Evolutionary conservation across 1,140 invertebrate genomes (phyloP), one percentile per base, ranked within the genome.

Genomic region (Cherax destructor): DNA sequence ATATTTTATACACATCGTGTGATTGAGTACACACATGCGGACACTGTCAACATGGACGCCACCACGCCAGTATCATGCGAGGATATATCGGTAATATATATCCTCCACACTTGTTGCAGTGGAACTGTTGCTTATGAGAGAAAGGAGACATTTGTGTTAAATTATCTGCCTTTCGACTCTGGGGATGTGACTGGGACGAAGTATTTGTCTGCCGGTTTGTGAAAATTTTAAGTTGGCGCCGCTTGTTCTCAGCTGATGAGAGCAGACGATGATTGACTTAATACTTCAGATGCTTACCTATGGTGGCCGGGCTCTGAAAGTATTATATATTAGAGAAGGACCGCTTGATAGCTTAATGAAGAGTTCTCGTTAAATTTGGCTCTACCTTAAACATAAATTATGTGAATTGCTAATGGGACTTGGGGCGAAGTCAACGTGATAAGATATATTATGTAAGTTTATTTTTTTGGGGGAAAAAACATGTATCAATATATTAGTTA

Each of bases 21-120:
- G 13, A 13, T 10, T 9, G 3, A 9, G 52, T 10, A 0, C 1
- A 79, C 47, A 13, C 30, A 61, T 86, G 50, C 83, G 83, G 83
- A 86, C 83, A 56, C 5, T 16, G 52, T 7, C 79, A 86, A 86
- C 21, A 86, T 86, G 84, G 84, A 49, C 72, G 84, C 84, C 50
- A 47, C 84, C 84, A 86, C 69, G 18, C 72, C 16, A 50, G 30
- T 49, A 21, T 86, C 84, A 77, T 86, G 84, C 50, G 59, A 86
- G n/a, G 84, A 86, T 52, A 76, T 86, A 6, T 16, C 84, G n/a
- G 84, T 86, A 86, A 86, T 74, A 52, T 47, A 50, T 50, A 2
- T 18, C 1, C 41, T 52, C 41, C 18, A 56, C 50, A 49, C 72
- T 56, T 24, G 24, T 83, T 16, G 30, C 56, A 83, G 16, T 4